These are phyloP conservation scores for Drosophila aldrichi DNA, from an alignment of 2,888 invertebrate genomes.

Conservation along the genomic window DNA sequence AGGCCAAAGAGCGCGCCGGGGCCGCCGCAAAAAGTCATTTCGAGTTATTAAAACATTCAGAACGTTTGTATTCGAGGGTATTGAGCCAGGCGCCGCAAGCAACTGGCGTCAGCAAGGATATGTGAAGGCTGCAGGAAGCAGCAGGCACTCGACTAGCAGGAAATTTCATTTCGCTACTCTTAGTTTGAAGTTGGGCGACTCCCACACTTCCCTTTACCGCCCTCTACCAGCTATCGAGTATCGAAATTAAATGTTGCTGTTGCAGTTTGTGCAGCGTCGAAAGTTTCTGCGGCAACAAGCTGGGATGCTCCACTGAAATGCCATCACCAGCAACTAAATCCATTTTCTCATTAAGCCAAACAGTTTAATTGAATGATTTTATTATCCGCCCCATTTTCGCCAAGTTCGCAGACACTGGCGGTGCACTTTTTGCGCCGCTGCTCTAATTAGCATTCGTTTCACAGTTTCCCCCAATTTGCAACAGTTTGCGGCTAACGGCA, in stretches of 20 bases:
- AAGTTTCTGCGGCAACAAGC: constrained; percentile 24
- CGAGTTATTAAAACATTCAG: constrained; percentile 82
- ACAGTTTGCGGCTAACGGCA: constrained; percentile 4
- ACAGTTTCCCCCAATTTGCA: constrained; percentile 20
- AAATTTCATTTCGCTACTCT: constrained; percentile 74
- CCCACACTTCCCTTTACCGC: not conserved
- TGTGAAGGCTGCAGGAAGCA: constrained; percentile 71
- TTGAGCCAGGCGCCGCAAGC: constrained; percentile 42
- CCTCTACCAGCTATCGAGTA: constrained; percentile 66
- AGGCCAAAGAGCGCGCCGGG: constrained; percentile 34
- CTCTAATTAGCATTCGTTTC: constrained; percentile 46
- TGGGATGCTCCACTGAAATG: constrained; percentile 18
- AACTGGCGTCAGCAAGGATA: constrained; percentile 62
- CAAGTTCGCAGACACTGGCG: constrained; percentile 5
- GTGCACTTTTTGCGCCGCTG: constrained; percentile 29
- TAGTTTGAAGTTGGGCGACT: constrained; percentile 43
- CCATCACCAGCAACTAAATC: constrained; percentile 55
- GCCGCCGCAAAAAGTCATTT: constrained; percentile 77
- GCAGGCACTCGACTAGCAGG: constrained; percentile 70
- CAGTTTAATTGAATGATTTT: constrained; percentile 56
- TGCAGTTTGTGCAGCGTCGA: constrained; percentile 19
- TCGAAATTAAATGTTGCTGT: constrained; percentile 78
- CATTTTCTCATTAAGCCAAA: constrained; percentile 76
- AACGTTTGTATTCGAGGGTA: constrained; percentile 75
- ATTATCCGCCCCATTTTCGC: constrained; percentile 9